Conservation (phyloP, 2,888 invertebrate genomes). For the Drosophila barbarae region DNA sequence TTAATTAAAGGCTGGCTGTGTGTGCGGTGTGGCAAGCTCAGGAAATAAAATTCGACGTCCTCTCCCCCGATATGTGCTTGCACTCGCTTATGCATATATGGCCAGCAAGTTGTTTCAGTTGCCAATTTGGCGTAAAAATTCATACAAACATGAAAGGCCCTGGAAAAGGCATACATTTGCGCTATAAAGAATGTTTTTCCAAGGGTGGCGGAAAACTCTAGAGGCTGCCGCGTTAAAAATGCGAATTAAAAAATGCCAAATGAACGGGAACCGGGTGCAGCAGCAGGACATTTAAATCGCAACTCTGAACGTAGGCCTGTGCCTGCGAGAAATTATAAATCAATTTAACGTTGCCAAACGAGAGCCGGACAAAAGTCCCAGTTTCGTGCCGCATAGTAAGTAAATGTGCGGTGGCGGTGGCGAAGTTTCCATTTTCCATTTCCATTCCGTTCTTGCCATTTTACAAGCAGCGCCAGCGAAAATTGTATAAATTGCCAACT, state of each 20-base stretch:
- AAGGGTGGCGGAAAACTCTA: slow-evolving; percentile 6
- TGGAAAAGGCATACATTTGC: slow-evolving; percentile 33
- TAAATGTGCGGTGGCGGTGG: slow-evolving; percentile 62
- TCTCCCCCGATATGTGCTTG: not conserved
- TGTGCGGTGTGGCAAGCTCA: slow-evolving; percentile 4
- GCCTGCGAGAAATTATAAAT: slow-evolving; percentile 69
- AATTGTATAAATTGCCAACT: slow-evolving; percentile 72
- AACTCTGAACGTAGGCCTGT: slow-evolving; percentile 27
- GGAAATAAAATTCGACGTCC: not conserved
- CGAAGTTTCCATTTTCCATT: slow-evolving; percentile 54
- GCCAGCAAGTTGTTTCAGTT: slow-evolving; percentile 35
- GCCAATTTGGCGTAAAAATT: slow-evolving; percentile 61
- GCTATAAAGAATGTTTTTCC: slow-evolving; percentile 36
- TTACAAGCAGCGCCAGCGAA: slow-evolving; percentile 49
- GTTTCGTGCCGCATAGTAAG: slow-evolving; percentile 54
- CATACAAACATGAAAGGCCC: slow-evolving; percentile 34
- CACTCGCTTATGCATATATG: slow-evolving; percentile 3
- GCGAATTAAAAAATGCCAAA: slow-evolving; percentile 47
- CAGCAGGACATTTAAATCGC: not conserved
- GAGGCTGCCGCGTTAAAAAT: slow-evolving; percentile 20
- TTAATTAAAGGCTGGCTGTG: slow-evolving; percentile 60
- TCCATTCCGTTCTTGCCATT: slow-evolving; percentile 42
- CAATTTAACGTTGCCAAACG: slow-evolving; percentile 64
- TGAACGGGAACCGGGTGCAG: slow-evolving; percentile 47
- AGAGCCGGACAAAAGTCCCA: slow-evolving; percentile 52